These are phyloP conservation scores for Pseudochirops corinnae DNA, from an alignment of 2,797 vertebrate species.

Conservation along the genomic window DNA sequence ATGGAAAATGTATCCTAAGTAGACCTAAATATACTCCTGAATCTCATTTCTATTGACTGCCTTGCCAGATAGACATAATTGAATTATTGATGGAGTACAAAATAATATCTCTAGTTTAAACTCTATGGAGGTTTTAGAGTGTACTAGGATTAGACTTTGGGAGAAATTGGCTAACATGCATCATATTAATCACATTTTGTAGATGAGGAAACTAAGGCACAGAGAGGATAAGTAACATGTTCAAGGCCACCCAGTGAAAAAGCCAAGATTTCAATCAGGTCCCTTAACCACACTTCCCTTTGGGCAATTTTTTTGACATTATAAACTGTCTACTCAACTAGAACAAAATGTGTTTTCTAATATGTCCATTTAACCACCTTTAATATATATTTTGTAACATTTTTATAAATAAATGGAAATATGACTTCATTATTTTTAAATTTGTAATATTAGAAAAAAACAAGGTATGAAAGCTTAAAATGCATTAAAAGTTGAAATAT, in stretches of 20 bases:
- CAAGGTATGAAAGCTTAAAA: background rate
- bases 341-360: background rate
- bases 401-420: background rate
- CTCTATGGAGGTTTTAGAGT: background rate
- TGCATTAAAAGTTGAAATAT: background rate
- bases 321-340: background rate
- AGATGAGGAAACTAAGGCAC: background rate
- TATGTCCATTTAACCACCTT: background rate
- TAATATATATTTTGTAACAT: background rate
- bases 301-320: too few relatives aligned
- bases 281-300: background rate
- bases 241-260: background rate
- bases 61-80: background rate
- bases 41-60: background rate
- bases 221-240: background rate
- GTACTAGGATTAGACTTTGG: background rate
- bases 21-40: background rate
- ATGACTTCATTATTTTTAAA: background rate
- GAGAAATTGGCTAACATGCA: background rate
- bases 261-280: background rate
- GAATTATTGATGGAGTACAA: background rate
- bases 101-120: background rate
- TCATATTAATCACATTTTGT: background rate
- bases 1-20: background rate
- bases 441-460: background rate